These are phyloP conservation scores for Rhea americana DNA, from an alignment of 2,113 vertebrate species.

Conservation along the genomic window DNA sequence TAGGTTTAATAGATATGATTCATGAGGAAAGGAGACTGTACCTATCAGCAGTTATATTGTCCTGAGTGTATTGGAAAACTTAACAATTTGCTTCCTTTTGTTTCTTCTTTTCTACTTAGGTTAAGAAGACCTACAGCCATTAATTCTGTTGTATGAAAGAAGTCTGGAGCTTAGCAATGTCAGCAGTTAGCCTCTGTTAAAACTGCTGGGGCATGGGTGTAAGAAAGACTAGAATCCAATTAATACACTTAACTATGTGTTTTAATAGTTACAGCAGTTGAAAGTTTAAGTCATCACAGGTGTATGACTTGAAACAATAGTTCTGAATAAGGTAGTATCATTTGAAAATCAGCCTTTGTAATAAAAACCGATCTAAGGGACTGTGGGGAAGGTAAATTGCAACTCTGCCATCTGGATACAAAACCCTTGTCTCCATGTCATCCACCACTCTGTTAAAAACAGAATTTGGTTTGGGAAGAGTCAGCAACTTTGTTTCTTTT, in stretches of 20 bases:
- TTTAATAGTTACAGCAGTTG: not conserved
- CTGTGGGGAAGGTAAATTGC: not conserved
- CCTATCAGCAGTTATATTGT: rapidly evolving
- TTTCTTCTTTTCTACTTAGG: not conserved
- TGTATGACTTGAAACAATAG: not conserved
- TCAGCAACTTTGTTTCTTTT: not conserved
- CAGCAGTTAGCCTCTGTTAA: not conserved
- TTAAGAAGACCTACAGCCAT: not conserved
- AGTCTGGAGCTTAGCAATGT: not conserved
- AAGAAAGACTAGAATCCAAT: not conserved
- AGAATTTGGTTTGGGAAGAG: not conserved
- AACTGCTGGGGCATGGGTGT: not conserved
- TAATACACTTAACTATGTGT: rapidly evolving
- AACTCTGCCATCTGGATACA: not conserved
- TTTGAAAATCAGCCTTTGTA: not conserved
- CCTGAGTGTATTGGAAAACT: not conserved
- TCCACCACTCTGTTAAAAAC: not conserved
- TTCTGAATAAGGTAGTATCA: not conserved
- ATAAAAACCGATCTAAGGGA: not conserved
- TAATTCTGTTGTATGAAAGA: not conserved
- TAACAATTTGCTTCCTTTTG: not conserved
- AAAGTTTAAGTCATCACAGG: not conserved
- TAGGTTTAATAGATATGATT: not conserved
- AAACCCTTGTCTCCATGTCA: not conserved
- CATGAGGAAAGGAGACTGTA: not conserved